These are phyloP conservation scores for Paratrypauchen microcephalus DNA, from an alignment of 2,797 vertebrate genomes.

Conservation along the genomic window DNA sequence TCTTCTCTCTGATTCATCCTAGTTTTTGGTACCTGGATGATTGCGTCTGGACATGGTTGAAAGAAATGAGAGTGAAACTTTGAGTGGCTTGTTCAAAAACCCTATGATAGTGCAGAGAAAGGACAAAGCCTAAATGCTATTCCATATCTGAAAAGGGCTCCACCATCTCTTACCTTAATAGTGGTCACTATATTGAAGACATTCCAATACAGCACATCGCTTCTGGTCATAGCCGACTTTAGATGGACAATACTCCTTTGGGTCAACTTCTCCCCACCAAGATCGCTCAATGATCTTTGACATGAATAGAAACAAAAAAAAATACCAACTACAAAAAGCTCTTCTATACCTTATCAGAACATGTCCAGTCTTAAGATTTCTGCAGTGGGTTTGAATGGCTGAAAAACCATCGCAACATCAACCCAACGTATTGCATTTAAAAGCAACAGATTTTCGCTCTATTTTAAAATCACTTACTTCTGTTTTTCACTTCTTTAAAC, in stretches of 20 bases:
- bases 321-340: neutral
- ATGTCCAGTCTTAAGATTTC: neutral
- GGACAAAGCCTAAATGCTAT: slow-evolving; percentile 1
- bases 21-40: neutral
- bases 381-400: neutral
- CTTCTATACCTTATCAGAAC: neutral
- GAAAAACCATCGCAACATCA: slow-evolving; percentile 8
- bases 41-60: slow-evolving; percentile 4
- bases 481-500: too few relatives aligned
- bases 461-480: too few relatives aligned
- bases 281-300: neutral
- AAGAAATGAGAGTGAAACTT: neutral
- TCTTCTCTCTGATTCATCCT: neutral
- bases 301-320: neutral
- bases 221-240: neutral
- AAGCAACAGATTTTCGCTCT: too few relatives aligned
- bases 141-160: slow-evolving; percentile 1
- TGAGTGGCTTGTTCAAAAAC: slow-evolving; percentile 1
- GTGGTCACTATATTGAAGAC: slow-evolving; percentile 1
- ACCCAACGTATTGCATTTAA: slow-evolving; percentile 55
- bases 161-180: neutral
- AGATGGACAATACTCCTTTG: neutral
- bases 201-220: neutral
- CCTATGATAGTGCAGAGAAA: neutral
- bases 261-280: neutral